Percentiles rank a stretch among this genome's conserved stretches.
Evolutionary conservation across 2,797 vertebrate species (phyloP).

Genomic region (Enteromius treurensis): DNA sequence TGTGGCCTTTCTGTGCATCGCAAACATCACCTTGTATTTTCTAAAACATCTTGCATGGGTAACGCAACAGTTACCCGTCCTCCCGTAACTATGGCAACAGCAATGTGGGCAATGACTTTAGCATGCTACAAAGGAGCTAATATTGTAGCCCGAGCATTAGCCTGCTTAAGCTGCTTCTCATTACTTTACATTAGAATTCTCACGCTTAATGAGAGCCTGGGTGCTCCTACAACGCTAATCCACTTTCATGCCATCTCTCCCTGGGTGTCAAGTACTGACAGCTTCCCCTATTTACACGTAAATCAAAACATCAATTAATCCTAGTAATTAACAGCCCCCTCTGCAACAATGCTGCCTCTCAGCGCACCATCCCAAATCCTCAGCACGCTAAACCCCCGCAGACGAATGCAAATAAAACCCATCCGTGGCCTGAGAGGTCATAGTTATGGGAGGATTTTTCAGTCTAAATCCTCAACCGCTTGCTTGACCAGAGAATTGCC

Average conservation of each 20-base stretch:
- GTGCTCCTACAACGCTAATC: constrained; percentile 75
- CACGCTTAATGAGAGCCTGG: constrained; percentile 69
- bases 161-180: constrained; percentile 56
- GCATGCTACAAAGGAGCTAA: constrained; percentile 39
- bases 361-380: constrained; percentile 21
- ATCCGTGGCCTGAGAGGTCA: not conserved
- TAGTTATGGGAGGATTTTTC: not conserved
- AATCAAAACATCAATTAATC: constrained; percentile 77
- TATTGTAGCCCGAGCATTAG: constrained; percentile 36
- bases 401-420: constrained; percentile 9
- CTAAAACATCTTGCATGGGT: not conserved
- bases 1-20: not conserved
- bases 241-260: constrained; percentile 73
- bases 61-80: constrained; percentile 26
- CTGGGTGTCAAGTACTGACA: constrained; percentile 67
- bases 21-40: constrained; percentile 8
- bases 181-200: constrained; percentile 69
- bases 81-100: constrained; percentile 42
- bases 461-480: not conserved
- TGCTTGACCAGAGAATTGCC: constrained; percentile 3
- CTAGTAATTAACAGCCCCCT: constrained; percentile 71
- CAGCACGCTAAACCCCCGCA: constrained; percentile 6
- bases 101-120: constrained; percentile 44
- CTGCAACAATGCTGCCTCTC: constrained; percentile 39
- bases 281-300: constrained; percentile 69